These are phyloP conservation scores for Heterodera carotae DNA, from an alignment of 1,140 invertebrate species.

Conservation along the genomic window DNA sequence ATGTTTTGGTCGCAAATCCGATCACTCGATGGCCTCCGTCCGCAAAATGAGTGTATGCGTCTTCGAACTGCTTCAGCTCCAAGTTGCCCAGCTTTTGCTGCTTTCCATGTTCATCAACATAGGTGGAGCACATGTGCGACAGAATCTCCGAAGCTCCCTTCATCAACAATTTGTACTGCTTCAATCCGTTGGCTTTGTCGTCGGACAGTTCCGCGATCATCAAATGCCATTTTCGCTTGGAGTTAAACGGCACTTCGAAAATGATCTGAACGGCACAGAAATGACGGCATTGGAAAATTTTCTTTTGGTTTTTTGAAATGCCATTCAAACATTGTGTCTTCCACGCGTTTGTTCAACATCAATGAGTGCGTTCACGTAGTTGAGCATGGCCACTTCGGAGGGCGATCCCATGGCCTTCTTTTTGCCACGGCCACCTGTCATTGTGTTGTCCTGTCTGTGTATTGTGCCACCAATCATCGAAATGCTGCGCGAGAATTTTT, in stretches of 20 bases:
- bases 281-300: conserved; percentile 20
- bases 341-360: background rate
- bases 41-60: conserved; percentile 29
- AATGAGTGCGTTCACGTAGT: conserved; percentile 39
- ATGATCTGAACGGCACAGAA: conserved; percentile 47
- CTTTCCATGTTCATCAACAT: conserved; percentile 40
- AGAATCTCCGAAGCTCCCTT: conserved; percentile 61
- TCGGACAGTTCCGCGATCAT: conserved; percentile 43
- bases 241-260: conserved; percentile 64
- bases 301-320: background rate
- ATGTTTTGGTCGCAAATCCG: conserved; percentile 54
- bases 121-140: conserved; percentile 48
- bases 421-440: conserved; percentile 28
- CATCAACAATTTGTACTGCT: conserved; percentile 54
- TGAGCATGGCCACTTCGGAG: conserved; percentile 55
- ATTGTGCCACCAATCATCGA: background rate
- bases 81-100: conserved; percentile 1
- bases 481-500: background rate
- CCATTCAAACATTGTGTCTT: background rate
- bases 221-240: conserved; percentile 59
- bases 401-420: conserved; percentile 47
- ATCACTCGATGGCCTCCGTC: conserved; percentile 53
- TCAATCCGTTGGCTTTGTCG: conserved; percentile 32
- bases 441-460: conserved; percentile 16
- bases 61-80: conserved; percentile 43